These are phyloP conservation scores for Furnarius figulus DNA, from an alignment of 2,113 vertebrate species.

Conservation along the genomic window DNA sequence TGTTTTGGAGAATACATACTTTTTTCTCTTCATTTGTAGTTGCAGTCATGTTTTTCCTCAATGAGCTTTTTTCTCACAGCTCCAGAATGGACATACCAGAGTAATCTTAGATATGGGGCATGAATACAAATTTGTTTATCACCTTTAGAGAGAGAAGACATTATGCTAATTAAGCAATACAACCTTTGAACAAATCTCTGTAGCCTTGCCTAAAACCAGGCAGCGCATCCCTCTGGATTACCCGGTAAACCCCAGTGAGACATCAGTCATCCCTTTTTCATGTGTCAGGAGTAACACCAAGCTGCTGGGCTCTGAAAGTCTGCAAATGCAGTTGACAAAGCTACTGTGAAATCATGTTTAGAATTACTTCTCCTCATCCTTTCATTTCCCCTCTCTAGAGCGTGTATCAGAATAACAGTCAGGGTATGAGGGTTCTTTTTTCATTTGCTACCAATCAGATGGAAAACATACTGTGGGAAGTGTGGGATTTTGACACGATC, in stretches of 20 bases:
- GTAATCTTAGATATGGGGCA: neutral
- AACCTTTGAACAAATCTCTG: neutral
- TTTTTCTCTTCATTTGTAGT: neutral
- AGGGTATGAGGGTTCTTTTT: neutral
- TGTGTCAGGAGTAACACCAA: neutral
- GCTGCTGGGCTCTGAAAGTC: neutral
- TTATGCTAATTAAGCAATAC: neutral
- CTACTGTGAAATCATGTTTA: neutral
- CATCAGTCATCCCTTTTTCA: neutral
- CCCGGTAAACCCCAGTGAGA: neutral
- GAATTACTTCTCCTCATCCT: neutral
- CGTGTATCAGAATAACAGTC: neutral
- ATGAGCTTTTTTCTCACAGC: neutral
- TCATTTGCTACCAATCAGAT: neutral
- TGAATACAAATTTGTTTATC: neutral
- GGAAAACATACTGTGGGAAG: slow-evolving; percentile 3
- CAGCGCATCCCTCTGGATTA: neutral
- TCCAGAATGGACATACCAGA: neutral
- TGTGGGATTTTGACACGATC: neutral
- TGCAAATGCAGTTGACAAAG: slow-evolving; percentile 9
- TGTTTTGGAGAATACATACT: neutral
- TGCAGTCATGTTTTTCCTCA: neutral
- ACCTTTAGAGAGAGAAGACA: neutral
- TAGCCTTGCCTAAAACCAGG: neutral
- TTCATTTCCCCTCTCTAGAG: neutral